Conservation (phyloP, 2,888 invertebrate species). For the Trachelus troglodyta region DNA sequence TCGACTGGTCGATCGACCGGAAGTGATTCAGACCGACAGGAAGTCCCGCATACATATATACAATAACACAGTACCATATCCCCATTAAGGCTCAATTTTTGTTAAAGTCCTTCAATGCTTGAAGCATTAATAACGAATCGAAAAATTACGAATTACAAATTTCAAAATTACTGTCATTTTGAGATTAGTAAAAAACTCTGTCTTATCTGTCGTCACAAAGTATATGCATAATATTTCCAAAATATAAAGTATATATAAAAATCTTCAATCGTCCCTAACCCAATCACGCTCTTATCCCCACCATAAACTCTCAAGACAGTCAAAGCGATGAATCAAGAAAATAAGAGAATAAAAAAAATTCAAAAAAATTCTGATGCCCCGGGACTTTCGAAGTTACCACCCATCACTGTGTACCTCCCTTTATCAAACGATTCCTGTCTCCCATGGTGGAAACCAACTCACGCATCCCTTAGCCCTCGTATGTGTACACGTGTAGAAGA, state of each 20-base stretch:
- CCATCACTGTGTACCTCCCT: slow-evolving; percentile 36
- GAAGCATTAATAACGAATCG: neutral
- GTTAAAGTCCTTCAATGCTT: neutral
- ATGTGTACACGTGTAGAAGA: neutral
- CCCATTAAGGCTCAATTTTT: neutral
- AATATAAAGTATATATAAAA: neutral
- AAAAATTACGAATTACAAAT: neutral
- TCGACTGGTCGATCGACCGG: neutral
- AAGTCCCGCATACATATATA: neutral
- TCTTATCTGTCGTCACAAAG: too few relatives aligned
- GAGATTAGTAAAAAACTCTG: too few relatives aligned
- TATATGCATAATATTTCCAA: neutral
- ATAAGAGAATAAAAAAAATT: neutral
- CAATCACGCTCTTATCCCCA: neutral
- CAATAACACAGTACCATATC: neutral
- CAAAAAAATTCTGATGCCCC: neutral
- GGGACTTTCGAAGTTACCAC: slow-evolving; percentile 13
- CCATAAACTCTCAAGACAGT: neutral
- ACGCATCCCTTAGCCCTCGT: neutral
- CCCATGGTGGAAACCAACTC: slow-evolving; percentile 11
- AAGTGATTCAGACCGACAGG: neutral
- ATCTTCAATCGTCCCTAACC: neutral
- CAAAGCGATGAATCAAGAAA: neutral
- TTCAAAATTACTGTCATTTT: too few relatives aligned
- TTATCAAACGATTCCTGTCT: slow-evolving; percentile 43